These are phyloP conservation scores for Saguinus midas DNA, from an alignment of 2,113 vertebrate genomes.

Conservation along the genomic window DNA sequence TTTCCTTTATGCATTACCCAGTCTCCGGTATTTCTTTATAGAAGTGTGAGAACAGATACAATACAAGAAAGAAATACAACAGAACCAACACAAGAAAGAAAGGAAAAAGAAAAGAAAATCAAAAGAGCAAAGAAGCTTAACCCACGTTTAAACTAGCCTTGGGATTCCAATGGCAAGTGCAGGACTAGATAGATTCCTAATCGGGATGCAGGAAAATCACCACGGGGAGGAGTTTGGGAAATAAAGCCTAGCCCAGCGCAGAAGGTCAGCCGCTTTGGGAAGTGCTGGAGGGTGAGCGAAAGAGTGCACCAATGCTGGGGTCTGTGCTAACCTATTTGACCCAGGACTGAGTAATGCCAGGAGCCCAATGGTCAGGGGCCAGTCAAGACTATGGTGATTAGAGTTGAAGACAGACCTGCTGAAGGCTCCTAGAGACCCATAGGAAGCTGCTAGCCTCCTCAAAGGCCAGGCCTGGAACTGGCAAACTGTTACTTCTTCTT, in stretches of 20 bases:
- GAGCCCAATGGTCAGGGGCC: not conserved
- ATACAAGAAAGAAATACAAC: no score
- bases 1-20: no score
- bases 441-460: not conserved
- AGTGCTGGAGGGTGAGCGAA: fast-evolving
- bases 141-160: no score
- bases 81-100: no score
- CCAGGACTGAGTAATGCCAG: not conserved
- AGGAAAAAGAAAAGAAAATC: no score
- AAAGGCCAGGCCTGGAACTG: not conserved
- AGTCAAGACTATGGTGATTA: no score
- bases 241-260: not conserved
- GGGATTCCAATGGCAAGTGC: not conserved
- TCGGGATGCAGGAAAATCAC: not conserved
- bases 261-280: not conserved
- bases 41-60: no score
- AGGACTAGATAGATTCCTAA: not conserved
- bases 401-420: not conserved
- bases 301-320: not conserved
- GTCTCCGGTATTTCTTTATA: no score
- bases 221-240: not conserved
- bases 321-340: not conserved
- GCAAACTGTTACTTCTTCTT: fast-evolving
- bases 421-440: not conserved
- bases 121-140: no score